These are phyloP conservation scores for Mormoops blainvillei DNA, from an alignment of 2,113 vertebrate genomes.

Conservation along the genomic window DNA sequence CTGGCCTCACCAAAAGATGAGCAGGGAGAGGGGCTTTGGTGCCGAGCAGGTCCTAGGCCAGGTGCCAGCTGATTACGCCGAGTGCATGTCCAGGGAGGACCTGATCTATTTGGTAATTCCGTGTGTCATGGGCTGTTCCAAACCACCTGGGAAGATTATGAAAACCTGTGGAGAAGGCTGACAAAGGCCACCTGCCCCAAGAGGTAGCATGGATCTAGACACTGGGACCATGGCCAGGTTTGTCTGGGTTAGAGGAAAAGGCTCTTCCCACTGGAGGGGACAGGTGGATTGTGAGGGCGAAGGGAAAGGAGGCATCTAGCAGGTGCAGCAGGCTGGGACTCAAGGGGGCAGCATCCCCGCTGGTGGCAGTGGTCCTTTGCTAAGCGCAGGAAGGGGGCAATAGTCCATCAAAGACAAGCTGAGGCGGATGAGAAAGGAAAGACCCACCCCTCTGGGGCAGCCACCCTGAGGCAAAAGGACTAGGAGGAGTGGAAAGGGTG, in stretches of 20 bases:
- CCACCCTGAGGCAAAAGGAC: not conserved
- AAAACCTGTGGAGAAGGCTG: not conserved
- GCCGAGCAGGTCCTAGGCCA: not conserved
- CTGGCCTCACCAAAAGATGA: not conserved
- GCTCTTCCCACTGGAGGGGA: not conserved
- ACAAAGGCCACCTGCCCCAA: not conserved
- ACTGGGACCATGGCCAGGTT: not conserved
- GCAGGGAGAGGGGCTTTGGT: too few species aligned
- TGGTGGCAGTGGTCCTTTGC: not conserved
- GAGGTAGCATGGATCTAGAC: not conserved
- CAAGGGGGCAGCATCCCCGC: not conserved
- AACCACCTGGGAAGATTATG: not conserved
- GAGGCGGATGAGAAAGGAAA: not conserved
- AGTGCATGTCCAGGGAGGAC: rapidly evolving
- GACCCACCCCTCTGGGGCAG: not conserved
- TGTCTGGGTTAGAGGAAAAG: not conserved
- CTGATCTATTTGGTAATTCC: not conserved
- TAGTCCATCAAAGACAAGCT: not conserved
- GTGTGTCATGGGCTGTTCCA: not conserved
- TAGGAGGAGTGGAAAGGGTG: not conserved
- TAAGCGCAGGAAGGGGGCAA: not conserved
- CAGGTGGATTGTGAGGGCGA: not conserved
- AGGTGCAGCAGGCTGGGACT: not conserved
- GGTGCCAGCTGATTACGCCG: not conserved
- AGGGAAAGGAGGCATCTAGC: not conserved